Evolutionary conservation across 2,888 invertebrate genomes (phyloP), one percentile per base, ranked within the genome.

Genomic region (Rhorus exstirpatorius): DNA sequence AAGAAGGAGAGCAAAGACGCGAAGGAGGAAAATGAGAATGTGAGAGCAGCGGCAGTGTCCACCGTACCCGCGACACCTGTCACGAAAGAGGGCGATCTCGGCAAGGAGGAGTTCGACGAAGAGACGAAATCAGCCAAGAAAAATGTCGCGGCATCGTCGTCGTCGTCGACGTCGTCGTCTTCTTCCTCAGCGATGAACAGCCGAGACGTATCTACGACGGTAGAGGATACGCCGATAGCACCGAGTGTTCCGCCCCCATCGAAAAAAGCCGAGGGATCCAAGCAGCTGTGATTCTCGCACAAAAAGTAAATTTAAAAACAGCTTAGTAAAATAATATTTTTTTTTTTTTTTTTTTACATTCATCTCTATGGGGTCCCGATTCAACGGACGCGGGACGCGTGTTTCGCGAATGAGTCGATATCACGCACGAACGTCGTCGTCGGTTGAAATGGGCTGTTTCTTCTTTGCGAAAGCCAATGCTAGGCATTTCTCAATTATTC

Each of bases 1-100:
- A 92, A 94, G 85, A 94, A 94, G 82, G 93, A 94, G 78, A 89
- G 90, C 83, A 91, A 93, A 88, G 86, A 85, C 74, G 86, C 81
- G 7, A 86, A 86, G 68, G 81, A 80, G n/a, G 85, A 78, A 71
- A 82, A 60, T 10, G 79, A 85, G 77, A 63, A 51, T 12, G 79
- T 70, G 55, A 24, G 46, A 44, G 60, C 60, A 8, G 35, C 61
- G 46, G 74, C 46, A 72, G 84, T 87, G 67, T 88, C 90, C 17
- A 81, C 89, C 7, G 89, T 89, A 35, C 87, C 91, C n/a, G 87
- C 87, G 19, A 88, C 89, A 10, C 87, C 90, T 1, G 86, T 87
- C 2, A 87, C 89, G 1, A 87, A 84, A 17, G 88, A 90, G 35
- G 84, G 83, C 3, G 80, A 85, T 72, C 65, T 81, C n/a, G 87